These are phyloP conservation scores for Anoplolepis gracilipes DNA, from an alignment of 1,140 invertebrate species.

Conservation along the genomic window DNA sequence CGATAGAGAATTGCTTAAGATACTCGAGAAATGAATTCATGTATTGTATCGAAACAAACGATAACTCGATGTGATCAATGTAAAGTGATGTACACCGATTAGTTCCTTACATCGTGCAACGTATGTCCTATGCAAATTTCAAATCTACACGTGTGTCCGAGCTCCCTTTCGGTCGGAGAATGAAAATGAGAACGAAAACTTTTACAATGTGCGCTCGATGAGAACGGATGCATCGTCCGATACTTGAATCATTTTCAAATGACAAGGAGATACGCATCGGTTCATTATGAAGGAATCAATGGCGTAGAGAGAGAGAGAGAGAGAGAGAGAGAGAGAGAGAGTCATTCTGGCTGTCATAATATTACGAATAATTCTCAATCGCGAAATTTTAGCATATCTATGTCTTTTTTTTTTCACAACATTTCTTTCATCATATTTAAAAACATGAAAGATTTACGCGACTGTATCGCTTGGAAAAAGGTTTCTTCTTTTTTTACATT, in stretches of 20 bases:
- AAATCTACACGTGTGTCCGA: conserved; percentile 29
- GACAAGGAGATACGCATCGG: conserved; percentile 31
- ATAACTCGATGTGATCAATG: conserved; percentile 11
- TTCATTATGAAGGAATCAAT: conserved; percentile 54
- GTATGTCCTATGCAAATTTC: conserved; percentile 59
- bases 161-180: conserved; percentile 17
- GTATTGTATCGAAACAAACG: conserved; percentile 27
- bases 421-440: not conserved
- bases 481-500: not conserved
- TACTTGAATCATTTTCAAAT: conserved; percentile 54
- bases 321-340: conserved; percentile 4
- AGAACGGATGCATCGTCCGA: conserved; percentile 48
- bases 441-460: not conserved
- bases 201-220: conserved; percentile 48
- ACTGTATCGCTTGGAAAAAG: not conserved
- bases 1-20: not conserved
- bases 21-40: not conserved
- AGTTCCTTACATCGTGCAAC: conserved; percentile 43
- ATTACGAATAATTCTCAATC: not conserved
- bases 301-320: conserved; percentile 27
- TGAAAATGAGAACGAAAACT: conserved; percentile 32
- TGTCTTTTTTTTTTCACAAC: not conserved
- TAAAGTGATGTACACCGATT: conserved; percentile 31
- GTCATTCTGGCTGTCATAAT: conserved; percentile 16
- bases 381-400: not conserved